These are phyloP conservation scores for Semaprochilodus insignis DNA, from an alignment of 2,797 vertebrate genomes.

Conservation along the genomic window DNA sequence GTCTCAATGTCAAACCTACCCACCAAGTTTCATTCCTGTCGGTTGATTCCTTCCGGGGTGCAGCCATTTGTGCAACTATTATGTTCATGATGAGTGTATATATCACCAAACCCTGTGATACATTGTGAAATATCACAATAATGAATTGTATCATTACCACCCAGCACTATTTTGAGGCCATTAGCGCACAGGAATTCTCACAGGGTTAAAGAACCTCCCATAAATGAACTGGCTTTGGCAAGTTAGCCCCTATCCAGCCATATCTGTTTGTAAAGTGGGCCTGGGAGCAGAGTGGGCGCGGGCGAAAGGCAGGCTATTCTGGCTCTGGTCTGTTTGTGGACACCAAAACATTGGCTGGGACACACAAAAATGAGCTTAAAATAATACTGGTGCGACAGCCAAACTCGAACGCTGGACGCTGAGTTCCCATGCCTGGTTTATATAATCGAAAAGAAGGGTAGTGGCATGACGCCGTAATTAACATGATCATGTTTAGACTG, in stretches of 20 bases:
- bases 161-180: not conserved
- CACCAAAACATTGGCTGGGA: not conserved
- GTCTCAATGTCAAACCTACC: no score
- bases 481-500: not conserved
- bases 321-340: not conserved
- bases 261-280: not conserved
- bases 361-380: constrained; percentile 5
- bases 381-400: not conserved
- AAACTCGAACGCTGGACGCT: not conserved
- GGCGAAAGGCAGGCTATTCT: no score
- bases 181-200: not conserved
- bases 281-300: not conserved
- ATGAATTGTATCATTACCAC: not conserved
- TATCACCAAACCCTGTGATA: no score
- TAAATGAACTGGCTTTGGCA: not conserved
- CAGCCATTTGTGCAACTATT: no score
- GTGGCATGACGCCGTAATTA: not conserved
- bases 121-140: no score
- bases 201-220: not conserved
- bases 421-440: not conserved
- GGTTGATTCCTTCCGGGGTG: no score
- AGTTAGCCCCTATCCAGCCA: not conserved
- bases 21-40: no score
- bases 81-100: no score
- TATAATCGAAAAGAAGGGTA: not conserved